Conservation (phyloP, 1,140 invertebrate genomes). For the Solenopsis fugax region DNA sequence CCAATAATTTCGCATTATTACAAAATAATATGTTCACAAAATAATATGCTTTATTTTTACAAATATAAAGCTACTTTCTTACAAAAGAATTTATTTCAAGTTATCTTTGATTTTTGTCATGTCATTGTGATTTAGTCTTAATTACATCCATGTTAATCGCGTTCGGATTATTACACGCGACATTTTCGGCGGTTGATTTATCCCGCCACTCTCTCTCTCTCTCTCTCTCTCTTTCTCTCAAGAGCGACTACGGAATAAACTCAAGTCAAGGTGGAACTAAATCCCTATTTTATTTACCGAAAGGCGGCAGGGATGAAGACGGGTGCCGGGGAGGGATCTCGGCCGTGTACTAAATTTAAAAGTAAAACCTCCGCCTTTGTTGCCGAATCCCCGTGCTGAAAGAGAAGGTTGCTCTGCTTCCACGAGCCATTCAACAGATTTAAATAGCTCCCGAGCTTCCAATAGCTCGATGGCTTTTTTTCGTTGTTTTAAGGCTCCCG, state of each 20-base stretch:
- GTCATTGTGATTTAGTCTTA: slow-evolving; percentile 7
- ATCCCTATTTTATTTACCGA: slow-evolving; percentile 81
- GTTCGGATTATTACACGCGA: slow-evolving; percentile 60
- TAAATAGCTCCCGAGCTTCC: slow-evolving; percentile 79
- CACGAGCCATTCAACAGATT: slow-evolving; percentile 84
- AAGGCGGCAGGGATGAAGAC: slow-evolving; percentile 58
- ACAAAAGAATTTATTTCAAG: not conserved
- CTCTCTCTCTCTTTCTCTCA: not conserved
- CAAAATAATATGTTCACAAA: not conserved
- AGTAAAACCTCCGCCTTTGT: slow-evolving; percentile 83
- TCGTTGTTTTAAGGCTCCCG: slow-evolving; percentile 75
- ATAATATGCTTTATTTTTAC: not conserved
- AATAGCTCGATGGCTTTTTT: slow-evolving; percentile 66
- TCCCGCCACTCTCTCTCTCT: slow-evolving; percentile 1
- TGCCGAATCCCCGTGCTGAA: slow-evolving; percentile 81
- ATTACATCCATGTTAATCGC: slow-evolving; percentile 64
- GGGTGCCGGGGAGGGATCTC: slow-evolving; percentile 64
- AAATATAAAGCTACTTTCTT: not conserved
- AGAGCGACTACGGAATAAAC: slow-evolving; percentile 73
- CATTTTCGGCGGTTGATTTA: slow-evolving; percentile 72
- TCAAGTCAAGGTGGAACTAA: slow-evolving; percentile 75
- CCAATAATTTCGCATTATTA: not conserved
- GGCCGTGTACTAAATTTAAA: slow-evolving; percentile 84
- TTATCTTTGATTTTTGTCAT: slow-evolving; percentile 3
- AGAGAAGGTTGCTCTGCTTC: slow-evolving; percentile 78